Base-by-base conservation (phyloP, 2,888 invertebrate genomes). In the Dynastes tityus region DNA sequence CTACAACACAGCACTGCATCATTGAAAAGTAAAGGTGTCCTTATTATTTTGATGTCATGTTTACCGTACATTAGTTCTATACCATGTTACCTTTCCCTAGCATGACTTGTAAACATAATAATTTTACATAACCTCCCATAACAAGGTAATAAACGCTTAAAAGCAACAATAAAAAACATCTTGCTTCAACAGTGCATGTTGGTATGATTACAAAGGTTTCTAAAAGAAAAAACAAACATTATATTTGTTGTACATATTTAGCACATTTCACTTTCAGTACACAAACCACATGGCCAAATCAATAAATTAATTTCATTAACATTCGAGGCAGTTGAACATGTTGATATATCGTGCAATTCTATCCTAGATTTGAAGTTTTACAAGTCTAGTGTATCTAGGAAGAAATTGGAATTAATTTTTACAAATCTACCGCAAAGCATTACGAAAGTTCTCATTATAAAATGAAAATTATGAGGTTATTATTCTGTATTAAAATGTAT, bases 391-490 rank as follows among this genome's bases (percentile, higher is more conserved):
- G 11, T 32, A 32, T 32, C 32, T 2, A 45, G 45, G 45, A 45
- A 45, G 45, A 1, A 45, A 45, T 45, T 2, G 11, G 45, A 45
- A 8, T 8, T 2, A 22, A 13, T 22, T 63, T 63, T 63, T 65
- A 65, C 13, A 2, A 40, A 37, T 37, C 65, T 40, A 40, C 65
- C n/a, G 64, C 37, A 40, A 37, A 65, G 32, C 32, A 37, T 65
- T 65, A 65, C 40, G 65, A 65, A 65, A 65, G 65, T 40, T 65
- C 29, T 29, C 9, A 16, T 65, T 65, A 65, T 65, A 65, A 16
- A n/a, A 13, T 16, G 40, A 6, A 22, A 65, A 65, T 65, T 40
- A 40, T 16, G 9, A 40, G 65, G n/a, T 22, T n/a, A 1, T 2
- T 37, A 5, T 37, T 16, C 16, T 40, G 11, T 40, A n/a, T 55